Conservation (phyloP, 2,888 invertebrate genomes). For the Oligia strigilis region DNA sequence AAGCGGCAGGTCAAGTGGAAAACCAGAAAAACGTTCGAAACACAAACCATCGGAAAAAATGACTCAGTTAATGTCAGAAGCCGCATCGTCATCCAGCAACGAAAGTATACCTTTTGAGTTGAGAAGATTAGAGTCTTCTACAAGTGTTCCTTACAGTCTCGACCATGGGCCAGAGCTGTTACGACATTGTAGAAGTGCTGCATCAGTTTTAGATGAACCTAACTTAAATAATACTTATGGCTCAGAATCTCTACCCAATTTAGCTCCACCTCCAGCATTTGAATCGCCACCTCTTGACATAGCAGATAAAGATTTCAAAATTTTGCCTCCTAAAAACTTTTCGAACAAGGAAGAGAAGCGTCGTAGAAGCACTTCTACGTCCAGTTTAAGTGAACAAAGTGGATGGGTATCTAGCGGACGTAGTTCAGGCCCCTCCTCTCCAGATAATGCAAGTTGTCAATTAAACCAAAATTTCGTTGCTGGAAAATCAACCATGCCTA, state of each 20-base stretch:
- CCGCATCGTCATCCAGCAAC: conserved; percentile 91
- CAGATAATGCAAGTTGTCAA: conserved; percentile 90
- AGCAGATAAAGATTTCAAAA: conserved; percentile 88
- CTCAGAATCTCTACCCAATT: conserved; percentile 94
- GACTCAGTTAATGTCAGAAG: conserved; percentile 89
- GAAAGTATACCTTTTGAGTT: conserved; percentile 89
- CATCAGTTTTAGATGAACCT: conserved; percentile 90
- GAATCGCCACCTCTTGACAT: conserved; percentile 90
- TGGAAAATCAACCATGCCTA: conserved; percentile 76
- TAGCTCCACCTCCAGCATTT: conserved; percentile 92
- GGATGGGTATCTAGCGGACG: conserved; percentile 96
- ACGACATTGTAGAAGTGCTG: conserved; percentile 90
- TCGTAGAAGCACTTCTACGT: conserved; percentile 90
- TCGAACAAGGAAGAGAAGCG: conserved; percentile 85
- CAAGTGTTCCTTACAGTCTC: conserved; percentile 92
- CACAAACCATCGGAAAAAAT: conserved; percentile 89
- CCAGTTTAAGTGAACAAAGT: conserved; percentile 95
- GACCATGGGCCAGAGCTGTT: conserved; percentile 87
- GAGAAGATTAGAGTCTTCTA: conserved; percentile 90
- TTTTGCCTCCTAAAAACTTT: conserved; percentile 88
- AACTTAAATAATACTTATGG: conserved; percentile 89
- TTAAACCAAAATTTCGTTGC: conserved; percentile 86
- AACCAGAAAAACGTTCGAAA: conserved; percentile 86
- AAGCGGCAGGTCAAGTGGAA: conserved; percentile 90
- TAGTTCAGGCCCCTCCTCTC: conserved; percentile 92